Percentiles rank a stretch among this genome's conserved stretches.
phyloP scores from a whole-genome alignment of 2,113 vertebrate genomes.

The Grammomys surdaster region DNA sequence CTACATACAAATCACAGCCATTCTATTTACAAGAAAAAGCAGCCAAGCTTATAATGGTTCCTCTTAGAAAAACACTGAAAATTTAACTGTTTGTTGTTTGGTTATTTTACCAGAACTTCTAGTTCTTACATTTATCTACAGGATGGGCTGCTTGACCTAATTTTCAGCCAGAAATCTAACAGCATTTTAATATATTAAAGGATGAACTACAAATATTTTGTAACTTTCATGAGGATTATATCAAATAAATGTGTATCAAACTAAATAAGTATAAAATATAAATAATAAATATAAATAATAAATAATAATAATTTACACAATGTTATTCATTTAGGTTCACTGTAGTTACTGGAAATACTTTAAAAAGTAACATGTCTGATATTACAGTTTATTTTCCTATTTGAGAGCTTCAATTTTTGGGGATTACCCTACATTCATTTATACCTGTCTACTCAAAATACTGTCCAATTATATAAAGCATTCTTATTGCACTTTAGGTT shows the following conservation, averaged over 20 bases:
- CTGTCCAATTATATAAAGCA: neutral
- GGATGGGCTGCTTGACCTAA: neutral
- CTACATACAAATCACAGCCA: neutral
- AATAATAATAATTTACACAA: neutral
- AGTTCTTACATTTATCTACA: neutral
- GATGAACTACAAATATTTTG: neutral
- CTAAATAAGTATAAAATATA: neutral
- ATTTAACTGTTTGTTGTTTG: neutral
- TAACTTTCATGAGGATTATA: neutral
- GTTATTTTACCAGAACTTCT: neutral
- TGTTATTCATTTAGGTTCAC: neutral
- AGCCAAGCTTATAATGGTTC: fast-evolving
- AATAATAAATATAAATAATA: too few species aligned
- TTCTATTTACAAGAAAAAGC: neutral
- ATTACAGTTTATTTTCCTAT: neutral
- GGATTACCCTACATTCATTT: neutral
- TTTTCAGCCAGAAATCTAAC: neutral
- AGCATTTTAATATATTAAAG: neutral
- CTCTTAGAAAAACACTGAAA: neutral
- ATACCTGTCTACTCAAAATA: neutral
- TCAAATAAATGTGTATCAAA: neutral
- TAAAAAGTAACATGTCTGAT: neutral
- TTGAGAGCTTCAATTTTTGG: neutral
- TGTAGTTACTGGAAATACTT: neutral
- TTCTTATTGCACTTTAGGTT: neutral